Evolutionary conservation across 2,888 invertebrate species (phyloP).

Genomic region (Creontiades dilutus): DNA sequence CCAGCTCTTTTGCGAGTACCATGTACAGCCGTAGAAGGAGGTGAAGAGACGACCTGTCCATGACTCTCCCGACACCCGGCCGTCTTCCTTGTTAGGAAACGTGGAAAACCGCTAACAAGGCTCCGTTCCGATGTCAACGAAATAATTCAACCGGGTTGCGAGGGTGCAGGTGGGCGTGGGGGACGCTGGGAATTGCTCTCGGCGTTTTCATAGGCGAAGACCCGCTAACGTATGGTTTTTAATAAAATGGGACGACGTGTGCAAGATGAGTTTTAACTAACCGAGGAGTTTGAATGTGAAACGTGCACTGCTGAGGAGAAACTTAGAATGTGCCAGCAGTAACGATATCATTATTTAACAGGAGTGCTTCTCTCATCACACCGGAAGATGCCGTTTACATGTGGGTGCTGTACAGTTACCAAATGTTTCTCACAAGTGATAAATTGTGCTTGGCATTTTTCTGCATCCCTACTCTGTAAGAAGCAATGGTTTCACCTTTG

Average conservation of each 20-base stretch:
- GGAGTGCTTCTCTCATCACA: too few relatives aligned
- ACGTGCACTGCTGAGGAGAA: too few relatives aligned
- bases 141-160: slow-evolving; percentile 36
- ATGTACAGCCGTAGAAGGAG: background rate
- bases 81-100: slow-evolving; percentile 20
- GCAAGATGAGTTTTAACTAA: background rate
- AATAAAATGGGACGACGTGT: background rate
- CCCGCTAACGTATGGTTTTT: slow-evolving; percentile 42
- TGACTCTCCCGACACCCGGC: slow-evolving; percentile 14
- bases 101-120: slow-evolving; percentile 45
- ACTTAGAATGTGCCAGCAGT: too few relatives aligned
- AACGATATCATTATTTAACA: too few relatives aligned
- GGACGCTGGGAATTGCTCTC: background rate
- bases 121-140: slow-evolving; percentile 29
- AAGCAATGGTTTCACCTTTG: too few relatives aligned
- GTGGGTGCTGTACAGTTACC: too few relatives aligned
- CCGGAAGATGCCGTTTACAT: too few relatives aligned
- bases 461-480: too few relatives aligned
- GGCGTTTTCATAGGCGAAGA: slow-evolving; percentile 1
- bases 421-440: too few relatives aligned
- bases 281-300: too few relatives aligned
- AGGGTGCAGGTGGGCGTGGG: slow-evolving; percentile 34
- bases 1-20: background rate
- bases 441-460: too few relatives aligned
- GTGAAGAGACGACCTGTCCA: slow-evolving; percentile 43